Evolutionary conservation across 2,888 invertebrate species (phyloP).

Genomic region (Pomacea canaliculata): DNA sequence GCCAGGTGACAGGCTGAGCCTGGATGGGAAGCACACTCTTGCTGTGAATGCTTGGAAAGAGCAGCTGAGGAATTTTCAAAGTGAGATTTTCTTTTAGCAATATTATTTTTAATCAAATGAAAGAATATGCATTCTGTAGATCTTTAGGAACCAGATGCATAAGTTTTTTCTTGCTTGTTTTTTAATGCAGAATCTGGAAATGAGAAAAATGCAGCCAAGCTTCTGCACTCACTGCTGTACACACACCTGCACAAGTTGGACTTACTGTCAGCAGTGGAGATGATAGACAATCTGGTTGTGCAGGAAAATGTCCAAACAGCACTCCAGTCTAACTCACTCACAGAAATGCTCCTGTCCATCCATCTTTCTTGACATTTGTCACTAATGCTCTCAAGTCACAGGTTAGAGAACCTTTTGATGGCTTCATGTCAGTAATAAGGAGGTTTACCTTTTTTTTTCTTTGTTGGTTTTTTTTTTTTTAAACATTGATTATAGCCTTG

Average conservation of each 20-base stretch:
- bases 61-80: constrained; percentile 50
- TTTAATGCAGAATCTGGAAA: constrained; percentile 39
- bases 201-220: constrained; percentile 45
- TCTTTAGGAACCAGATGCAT: no score
- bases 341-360: constrained; percentile 38
- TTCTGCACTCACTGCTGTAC: constrained; percentile 64
- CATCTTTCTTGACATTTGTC: constrained; percentile 56
- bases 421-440: neutral
- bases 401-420: constrained; percentile 34
- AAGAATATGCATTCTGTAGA: no score
- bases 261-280: constrained; percentile 51
- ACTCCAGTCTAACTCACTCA: constrained; percentile 41
- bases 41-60: constrained; percentile 63
- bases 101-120: no score
- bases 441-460: no score
- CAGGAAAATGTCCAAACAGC: constrained; percentile 49
- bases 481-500: no score
- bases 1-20: constrained; percentile 57
- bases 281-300: constrained; percentile 56
- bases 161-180: no score
- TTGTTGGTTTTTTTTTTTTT: no score
- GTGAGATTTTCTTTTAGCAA: constrained; percentile 33
- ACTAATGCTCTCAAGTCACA: constrained; percentile 49
- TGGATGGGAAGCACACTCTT: constrained; percentile 59
- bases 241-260: constrained; percentile 58